Base-by-base conservation (phyloP, 2,888 invertebrate genomes). In the Cynaeus angustus region DNA sequence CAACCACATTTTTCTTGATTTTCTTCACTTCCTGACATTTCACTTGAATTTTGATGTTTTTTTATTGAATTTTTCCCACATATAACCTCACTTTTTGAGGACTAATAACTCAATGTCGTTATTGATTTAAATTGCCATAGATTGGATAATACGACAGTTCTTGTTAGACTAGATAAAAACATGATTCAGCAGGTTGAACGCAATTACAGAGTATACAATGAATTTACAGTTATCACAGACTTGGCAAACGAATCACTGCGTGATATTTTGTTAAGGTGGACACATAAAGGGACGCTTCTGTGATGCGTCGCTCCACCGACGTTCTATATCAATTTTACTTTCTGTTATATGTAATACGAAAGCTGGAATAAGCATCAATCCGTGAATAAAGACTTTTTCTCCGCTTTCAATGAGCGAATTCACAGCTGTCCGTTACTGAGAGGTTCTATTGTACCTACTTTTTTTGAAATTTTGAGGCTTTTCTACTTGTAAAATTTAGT, bases 1-100 rank as follows among this genome's bases (percentile, higher is more conserved):
- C 95, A 95, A 53, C 74, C 70, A 16, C 74, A 68, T 66, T 70
- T 72, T 61, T 68, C 66, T 67, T 59, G 56, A 38, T 45, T 56
- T 30, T 52, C 66, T 12, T 12, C 21, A n/a, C 6, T 16, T 33
- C 3, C 8, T 13, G 66, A 55, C 70, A 70, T 70, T 66, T 55
- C 62, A 70, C 70, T 66, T 2, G 62, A 70, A 70, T 66, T 70
- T 66, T 66, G 65, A 55, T 41, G 1, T 53, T 14, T 30, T 13
- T n/a, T 45, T 58, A 14, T 43, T 43, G 26, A 46, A 10, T 3
- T 55, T 14, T 48, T 53, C 7, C 21, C 37, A 26, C 16, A 13
- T 62, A 30, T 68, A 62, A 56, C 56, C 48, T 62, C 7, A 62
- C 21, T 64, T 67, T 59, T 43, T 14, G 7, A 21, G 21, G 13